Base-by-base conservation (phyloP, 2,113 vertebrate genomes). In the Plecotus auritus region DNA sequence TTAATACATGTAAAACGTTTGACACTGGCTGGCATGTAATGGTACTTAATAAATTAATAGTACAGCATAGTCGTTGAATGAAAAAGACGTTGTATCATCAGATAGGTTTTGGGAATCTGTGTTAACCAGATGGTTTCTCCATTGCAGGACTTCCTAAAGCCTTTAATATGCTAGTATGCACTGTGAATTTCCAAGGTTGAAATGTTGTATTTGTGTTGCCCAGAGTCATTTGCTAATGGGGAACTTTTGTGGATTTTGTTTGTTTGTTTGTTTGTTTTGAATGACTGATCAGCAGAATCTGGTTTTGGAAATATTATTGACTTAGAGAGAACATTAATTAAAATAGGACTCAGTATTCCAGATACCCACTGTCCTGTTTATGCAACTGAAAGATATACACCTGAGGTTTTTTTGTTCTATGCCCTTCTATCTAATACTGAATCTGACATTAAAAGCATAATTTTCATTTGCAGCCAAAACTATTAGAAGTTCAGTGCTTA, bases 321-420 rank as follows among this genome's bases (percentile, higher is more conserved):
- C 74, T 95, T 78, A 73, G 51, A 95, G 72, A 56, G 22, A 37
- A 78, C 6, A n/a, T 81, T 85, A 77, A 72, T 47, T 93, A 86
- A 91, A 91, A 67, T 85, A 86, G 64, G n/a, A 35, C 16, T 90
- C 67, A 47, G 49, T 30, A 26, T 56, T n/a, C 28, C 42, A 74
- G 26, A 83, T 61, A 26, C 35, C 23, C 49, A 80, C n/a, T 66
- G 20, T 78, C 23, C 32, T 76, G 2, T 88, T 95, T 91, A 28
- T 89, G 69, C 8, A 66, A n/a, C 32, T 51, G 64, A 6, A 45
- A 85, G 47, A 47, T 22, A 14, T 8, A 78, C 0, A 42, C 23
- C 20, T 64, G 32, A 85, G 0, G 2, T 56, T n/a, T 61, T 72
- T 87, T 76, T 88, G 17, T 76, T 45, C 17, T 91, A 8, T 66